A percentile compares a stretch with the other conserved stretches of the same genome.
Evolutionary conservation across 2,113 vertebrate genomes (phyloP).

Genomic region (Gasterosteus aculeatus): DNA sequence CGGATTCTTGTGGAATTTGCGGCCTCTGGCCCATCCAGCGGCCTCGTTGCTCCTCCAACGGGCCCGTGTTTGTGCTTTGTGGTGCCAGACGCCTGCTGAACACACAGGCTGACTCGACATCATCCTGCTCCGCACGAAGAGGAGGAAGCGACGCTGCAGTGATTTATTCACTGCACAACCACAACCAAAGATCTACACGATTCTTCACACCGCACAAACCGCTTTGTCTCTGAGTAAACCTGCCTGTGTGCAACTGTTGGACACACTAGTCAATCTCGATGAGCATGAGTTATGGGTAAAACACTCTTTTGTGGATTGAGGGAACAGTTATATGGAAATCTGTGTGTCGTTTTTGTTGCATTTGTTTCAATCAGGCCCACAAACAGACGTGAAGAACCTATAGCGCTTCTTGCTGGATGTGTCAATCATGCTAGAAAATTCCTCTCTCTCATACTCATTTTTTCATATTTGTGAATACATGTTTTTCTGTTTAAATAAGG

Average conservation of each 20-base stretch:
- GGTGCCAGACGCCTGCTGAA: constrained; percentile 52
- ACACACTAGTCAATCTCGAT: not conserved
- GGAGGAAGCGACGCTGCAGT: constrained; percentile 28
- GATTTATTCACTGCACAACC: constrained; percentile 19
- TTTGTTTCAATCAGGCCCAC: no score
- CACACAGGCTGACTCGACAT: constrained; percentile 36
- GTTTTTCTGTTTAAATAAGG: no score
- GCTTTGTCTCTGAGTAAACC: constrained; percentile 1
- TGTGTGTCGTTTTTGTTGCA: not conserved
- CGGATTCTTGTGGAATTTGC: constrained; percentile 67
- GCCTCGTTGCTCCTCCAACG: constrained; percentile 43
- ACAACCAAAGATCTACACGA: constrained; percentile 6
- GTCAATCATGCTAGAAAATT: no score
- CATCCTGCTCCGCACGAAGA: constrained; percentile 9
- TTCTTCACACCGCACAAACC: constrained; percentile 6
- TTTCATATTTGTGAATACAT: no score
- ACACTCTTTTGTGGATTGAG: not conserved
- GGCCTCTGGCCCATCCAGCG: constrained; percentile 42
- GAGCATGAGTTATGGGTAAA: not conserved
- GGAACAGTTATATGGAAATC: not conserved
- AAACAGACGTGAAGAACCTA: no score
- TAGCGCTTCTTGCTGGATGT: no score
- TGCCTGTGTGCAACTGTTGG: not conserved
- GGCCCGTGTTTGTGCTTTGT: constrained; percentile 36
- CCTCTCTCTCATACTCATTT: no score